These are phyloP conservation scores for Hyles lineata DNA, from an alignment of 2,888 invertebrate species.

Conservation along the genomic window DNA sequence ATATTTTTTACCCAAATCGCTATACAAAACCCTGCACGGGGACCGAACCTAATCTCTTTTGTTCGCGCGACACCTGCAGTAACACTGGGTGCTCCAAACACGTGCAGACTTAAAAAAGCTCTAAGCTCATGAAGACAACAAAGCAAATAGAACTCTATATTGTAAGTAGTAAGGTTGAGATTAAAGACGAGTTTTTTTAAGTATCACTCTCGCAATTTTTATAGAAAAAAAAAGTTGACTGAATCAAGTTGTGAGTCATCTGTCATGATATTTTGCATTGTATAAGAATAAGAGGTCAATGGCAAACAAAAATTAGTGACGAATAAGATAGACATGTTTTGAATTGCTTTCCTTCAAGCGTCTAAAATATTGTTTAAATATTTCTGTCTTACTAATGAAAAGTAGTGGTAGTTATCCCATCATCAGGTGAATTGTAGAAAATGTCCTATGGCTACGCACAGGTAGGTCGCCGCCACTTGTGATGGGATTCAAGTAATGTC, in stretches of 20 bases:
- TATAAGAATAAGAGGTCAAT: conserved; percentile 19
- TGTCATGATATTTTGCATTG: conserved; percentile 33
- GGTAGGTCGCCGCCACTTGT: no score
- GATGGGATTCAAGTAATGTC: no score
- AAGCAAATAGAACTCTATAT: conserved; percentile 33
- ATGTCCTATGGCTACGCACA: no score
- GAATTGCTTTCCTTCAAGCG: background rate
- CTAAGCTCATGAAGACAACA: conserved; percentile 34
- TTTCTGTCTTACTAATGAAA: background rate
- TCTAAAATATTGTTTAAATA: background rate
- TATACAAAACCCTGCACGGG: conserved; percentile 55
- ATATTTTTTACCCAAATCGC: conserved; percentile 62
- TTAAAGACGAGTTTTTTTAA: background rate
- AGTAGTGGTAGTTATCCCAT: no score
- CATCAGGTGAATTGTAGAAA: no score
- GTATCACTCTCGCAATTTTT: conserved; percentile 2
- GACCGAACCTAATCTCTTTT: conserved; percentile 77
- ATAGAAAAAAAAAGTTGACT: conserved; percentile 16
- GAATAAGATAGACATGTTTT: background rate
- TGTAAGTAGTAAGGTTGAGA: accelerated
- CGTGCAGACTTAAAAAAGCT: conserved; percentile 59
- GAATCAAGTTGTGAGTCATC: conserved; percentile 42
- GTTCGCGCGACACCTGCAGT: conserved; percentile 79
- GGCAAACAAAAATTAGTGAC: conserved; percentile 4
- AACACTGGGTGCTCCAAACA: conserved; percentile 75